Percentiles rank a stretch among this genome's conserved stretches.
Conservation (phyloP, 2,113 vertebrate species). For the Xiphias gladius region DNA sequence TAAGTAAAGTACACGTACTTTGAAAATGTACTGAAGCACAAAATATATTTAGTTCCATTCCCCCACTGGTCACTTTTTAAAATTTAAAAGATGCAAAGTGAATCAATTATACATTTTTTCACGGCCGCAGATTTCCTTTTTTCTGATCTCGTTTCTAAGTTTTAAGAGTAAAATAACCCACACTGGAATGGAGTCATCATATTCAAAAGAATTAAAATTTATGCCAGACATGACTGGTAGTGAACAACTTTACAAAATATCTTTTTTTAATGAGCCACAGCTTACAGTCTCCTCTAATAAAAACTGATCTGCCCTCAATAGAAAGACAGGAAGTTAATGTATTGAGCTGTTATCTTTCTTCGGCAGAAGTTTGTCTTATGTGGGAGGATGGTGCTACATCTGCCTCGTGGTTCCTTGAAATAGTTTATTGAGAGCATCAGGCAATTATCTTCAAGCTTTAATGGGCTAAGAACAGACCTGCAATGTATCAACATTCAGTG, state of each 20-base stretch:
- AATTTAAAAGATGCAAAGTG: too few relatives aligned
- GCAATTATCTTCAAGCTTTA: slow-evolving; percentile 23
- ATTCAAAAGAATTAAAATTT: not conserved
- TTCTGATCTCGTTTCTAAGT: too few relatives aligned
- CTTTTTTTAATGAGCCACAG: not conserved
- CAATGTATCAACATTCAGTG: not conserved
- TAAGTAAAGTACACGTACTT: too few relatives aligned
- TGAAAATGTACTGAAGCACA: too few relatives aligned
- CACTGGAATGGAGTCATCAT: too few relatives aligned
- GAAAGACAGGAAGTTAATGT: not conserved
- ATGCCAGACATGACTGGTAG: not conserved
- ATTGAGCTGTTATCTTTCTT: not conserved
- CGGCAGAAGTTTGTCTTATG: not conserved
- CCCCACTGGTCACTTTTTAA: too few relatives aligned
- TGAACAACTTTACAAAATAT: not conserved
- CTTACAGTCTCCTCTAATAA: not conserved
- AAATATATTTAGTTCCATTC: too few relatives aligned
- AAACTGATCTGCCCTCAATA: not conserved
- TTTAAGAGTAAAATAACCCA: too few relatives aligned
- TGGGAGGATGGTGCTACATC: slow-evolving; percentile 38
- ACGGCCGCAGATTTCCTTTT: too few relatives aligned
- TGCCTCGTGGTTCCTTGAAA: slow-evolving; percentile 20
- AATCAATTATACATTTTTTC: too few relatives aligned
- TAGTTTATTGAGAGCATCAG: slow-evolving; percentile 12
- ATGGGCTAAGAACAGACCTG: not conserved